Conservation (phyloP, 2,888 invertebrate species). For the Nipponacmea schrenckii region DNA sequence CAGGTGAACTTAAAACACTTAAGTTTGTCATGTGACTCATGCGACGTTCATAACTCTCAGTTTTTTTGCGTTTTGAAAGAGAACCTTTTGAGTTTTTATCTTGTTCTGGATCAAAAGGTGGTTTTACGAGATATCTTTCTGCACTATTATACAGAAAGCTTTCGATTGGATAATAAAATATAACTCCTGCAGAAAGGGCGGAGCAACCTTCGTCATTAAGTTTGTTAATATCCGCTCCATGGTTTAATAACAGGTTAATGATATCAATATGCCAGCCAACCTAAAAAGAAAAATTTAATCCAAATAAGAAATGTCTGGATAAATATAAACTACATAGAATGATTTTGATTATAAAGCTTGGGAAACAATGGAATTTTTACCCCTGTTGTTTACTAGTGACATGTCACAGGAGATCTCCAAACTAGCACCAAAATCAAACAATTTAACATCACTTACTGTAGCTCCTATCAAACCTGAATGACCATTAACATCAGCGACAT, state of each 20-base stretch:
- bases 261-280: slow-evolving; percentile 63
- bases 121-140: slow-evolving; percentile 39
- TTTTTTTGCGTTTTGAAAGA: background rate
- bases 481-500: slow-evolving; percentile 63
- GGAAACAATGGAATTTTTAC: no score
- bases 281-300: slow-evolving; percentile 42
- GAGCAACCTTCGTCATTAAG: slow-evolving; percentile 66
- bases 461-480: slow-evolving; percentile 64
- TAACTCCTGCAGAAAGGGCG: slow-evolving; percentile 62
- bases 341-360: no score
- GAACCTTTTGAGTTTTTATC: background rate
- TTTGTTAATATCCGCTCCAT: slow-evolving; percentile 67
- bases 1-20: background rate
- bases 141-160: slow-evolving; percentile 61
- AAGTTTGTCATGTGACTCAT: background rate
- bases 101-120: slow-evolving; percentile 23
- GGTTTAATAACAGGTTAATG: slow-evolving; percentile 64
- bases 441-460: slow-evolving; percentile 48
- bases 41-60: background rate
- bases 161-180: slow-evolving; percentile 64
- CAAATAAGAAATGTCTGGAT: no score
- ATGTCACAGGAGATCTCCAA: no score
- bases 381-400: no score
- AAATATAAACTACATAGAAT: no score
- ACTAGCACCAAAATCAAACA: background rate